A percentile compares a stretch with the other conserved stretches of the same genome.
Conservation (phyloP, 1,140 invertebrate genomes). For the Lepidurus couesii region DNA sequence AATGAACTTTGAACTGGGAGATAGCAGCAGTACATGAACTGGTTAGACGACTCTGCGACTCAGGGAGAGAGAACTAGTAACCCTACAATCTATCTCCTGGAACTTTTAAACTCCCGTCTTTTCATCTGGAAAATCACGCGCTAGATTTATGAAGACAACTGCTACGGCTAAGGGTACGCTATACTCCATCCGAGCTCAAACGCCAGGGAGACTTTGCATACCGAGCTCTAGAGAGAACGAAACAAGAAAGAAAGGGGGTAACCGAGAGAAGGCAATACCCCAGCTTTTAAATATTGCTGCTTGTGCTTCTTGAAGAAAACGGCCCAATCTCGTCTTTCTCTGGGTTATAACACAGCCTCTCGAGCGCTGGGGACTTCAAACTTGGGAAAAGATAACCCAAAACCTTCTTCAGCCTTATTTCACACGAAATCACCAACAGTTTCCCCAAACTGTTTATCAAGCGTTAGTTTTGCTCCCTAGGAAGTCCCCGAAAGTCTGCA, state of each 20-base stretch:
- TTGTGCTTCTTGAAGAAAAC: not conserved
- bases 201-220: constrained; percentile 9
- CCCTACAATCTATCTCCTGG: not conserved
- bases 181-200: not conserved
- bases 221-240: not conserved
- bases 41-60: not conserved
- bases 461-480: too few relatives aligned
- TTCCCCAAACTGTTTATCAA: too few relatives aligned
- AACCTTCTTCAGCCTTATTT: too few relatives aligned
- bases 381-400: too few relatives aligned
- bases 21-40: not conserved
- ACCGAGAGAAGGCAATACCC: not conserved
- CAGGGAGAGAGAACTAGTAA: not conserved
- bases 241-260: not conserved
- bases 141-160: constrained; percentile 22
- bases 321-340: not conserved
- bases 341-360: not conserved
- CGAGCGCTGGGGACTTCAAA: not conserved
- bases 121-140: constrained; percentile 19
- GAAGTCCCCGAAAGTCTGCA: too few relatives aligned
- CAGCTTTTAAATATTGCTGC: not conserved
- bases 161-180: not conserved
- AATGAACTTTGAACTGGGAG: not conserved
- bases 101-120: not conserved
- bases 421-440: too few relatives aligned